Evolutionary conservation across 1,140 invertebrate genomes (phyloP), one percentile per base, ranked within the genome.

Genomic region (Bombus sibiricus): DNA sequence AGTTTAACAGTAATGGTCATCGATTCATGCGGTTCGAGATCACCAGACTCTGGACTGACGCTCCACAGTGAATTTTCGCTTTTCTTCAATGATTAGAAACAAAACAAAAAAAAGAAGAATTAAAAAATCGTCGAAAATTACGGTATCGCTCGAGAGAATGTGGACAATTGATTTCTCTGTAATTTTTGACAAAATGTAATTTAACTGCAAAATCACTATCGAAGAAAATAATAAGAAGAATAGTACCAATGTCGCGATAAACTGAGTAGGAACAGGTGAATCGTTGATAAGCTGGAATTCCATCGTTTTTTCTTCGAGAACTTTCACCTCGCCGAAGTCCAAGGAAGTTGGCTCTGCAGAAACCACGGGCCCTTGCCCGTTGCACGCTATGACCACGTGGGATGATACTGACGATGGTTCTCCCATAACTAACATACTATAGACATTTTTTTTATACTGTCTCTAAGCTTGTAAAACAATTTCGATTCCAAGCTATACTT

Each of bases 311-410:
- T 84, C 74, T 37, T 92, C 83, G 18, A 96, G 88, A 43, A 96
- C 84, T n/a, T 85, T 71, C 5, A 95, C 81, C 53, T 93, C 88
- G 12, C 91, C 93, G 47, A 94, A 95, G 86, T 95, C 83, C 3
- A 96, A 81, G 47, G 87, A 66, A 37, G 86, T 90, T 12, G 94
- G 93, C 53, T 92, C 64, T 0, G 92, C 89, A 10, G 92, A 93
- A 68, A 96, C 79, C 13, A 95, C 92, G 4, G 96, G 95, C 32
- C 95, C 95, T 88, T 95, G 92, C 0, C 95, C 95, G 37, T 87
- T 92, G 79, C 94, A 95, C 37, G 2, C 9, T 22, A 81, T 89
- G 25, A 96, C 86, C 10, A 83, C 81, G 68, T 93, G 95, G 43
- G 93, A 85, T 13, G 43, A 68, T 6, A 53, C 47, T 18, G 89